A percentile compares a stretch with the other conserved stretches of the same genome.
These are phyloP conservation scores for Rosalia funebris DNA, from an alignment of 2,888 invertebrate species.

Conservation along the genomic window DNA sequence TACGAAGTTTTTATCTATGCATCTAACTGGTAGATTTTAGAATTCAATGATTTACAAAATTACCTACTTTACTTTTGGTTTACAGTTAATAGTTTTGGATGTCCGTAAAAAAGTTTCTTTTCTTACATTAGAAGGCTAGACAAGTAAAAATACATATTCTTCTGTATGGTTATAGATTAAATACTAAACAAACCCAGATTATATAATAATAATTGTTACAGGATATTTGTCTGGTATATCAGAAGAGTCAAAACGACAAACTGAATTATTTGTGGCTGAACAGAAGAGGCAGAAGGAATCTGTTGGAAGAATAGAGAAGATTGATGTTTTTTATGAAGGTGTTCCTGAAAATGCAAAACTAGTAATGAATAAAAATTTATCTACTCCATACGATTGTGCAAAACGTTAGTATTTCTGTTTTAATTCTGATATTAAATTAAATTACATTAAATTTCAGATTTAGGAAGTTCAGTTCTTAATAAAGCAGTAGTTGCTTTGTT, in stretches of 20 bases:
- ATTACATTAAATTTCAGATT: slow-evolving; percentile 72
- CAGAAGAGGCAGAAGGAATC: slow-evolving; percentile 76
- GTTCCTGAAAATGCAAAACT: slow-evolving; percentile 78
- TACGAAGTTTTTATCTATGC: too few relatives aligned
- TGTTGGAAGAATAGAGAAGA: slow-evolving; percentile 90
- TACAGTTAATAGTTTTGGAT: too few relatives aligned
- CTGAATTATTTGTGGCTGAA: slow-evolving; percentile 81
- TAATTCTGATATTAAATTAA: neutral
- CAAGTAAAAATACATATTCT: too few relatives aligned
- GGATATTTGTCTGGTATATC: neutral
- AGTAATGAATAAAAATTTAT: slow-evolving; percentile 90
- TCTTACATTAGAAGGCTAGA: too few relatives aligned
- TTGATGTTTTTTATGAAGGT: slow-evolving; percentile 84
- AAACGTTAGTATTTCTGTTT: slow-evolving; percentile 73
- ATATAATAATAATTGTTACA: too few relatives aligned
- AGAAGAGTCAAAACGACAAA: slow-evolving; percentile 64
- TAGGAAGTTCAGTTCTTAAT: slow-evolving; percentile 76
- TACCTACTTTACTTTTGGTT: too few relatives aligned
- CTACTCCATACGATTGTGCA: slow-evolving; percentile 93
- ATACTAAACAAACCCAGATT: too few relatives aligned
- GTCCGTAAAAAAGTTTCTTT: too few relatives aligned
- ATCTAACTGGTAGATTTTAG: too few relatives aligned
- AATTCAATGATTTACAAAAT: too few relatives aligned
- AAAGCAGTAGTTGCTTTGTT: slow-evolving; percentile 83
- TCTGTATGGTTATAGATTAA: too few relatives aligned